Evolutionary conservation across 2,113 vertebrate species (phyloP).

Genomic region (Festucalex cinctus): DNA sequence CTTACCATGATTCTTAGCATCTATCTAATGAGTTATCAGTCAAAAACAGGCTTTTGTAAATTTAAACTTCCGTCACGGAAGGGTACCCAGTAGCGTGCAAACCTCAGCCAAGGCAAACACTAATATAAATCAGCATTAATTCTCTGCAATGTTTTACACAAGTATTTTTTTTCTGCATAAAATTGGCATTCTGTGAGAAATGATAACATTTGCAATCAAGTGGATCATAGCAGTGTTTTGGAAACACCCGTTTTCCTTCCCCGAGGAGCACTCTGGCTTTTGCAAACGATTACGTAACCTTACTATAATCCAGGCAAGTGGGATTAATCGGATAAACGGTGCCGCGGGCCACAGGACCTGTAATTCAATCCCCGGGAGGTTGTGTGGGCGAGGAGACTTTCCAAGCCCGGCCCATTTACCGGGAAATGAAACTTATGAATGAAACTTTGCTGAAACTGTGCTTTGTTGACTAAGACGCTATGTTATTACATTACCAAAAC

Average conservation of each 20-base stretch:
- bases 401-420: constrained; percentile 30
- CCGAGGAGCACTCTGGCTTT: constrained; percentile 9
- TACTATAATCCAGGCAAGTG: constrained; percentile 30
- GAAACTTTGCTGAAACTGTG: too few relatives aligned
- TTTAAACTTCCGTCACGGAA: too few relatives aligned
- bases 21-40: too few relatives aligned
- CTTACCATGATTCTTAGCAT: too few relatives aligned
- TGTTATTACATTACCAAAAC: background rate
- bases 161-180: background rate
- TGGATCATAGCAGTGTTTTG: background rate
- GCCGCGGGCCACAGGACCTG: constrained; percentile 28
- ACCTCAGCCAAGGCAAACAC: background rate
- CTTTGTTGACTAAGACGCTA: background rate
- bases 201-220: background rate
- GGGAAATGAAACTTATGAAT: constrained; percentile 58
- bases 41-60: too few relatives aligned
- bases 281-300: constrained; percentile 48
- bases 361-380: constrained; percentile 41
- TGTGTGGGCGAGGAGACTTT: constrained; percentile 24
- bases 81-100: too few relatives aligned
- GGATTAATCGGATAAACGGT: constrained; percentile 45
- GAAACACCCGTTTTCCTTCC: background rate
- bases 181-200: background rate
- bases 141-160: background rate
- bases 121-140: background rate